Conservation (phyloP, 2,797 vertebrate genomes). For the Xiphorhynchus erythropygius region DNA sequence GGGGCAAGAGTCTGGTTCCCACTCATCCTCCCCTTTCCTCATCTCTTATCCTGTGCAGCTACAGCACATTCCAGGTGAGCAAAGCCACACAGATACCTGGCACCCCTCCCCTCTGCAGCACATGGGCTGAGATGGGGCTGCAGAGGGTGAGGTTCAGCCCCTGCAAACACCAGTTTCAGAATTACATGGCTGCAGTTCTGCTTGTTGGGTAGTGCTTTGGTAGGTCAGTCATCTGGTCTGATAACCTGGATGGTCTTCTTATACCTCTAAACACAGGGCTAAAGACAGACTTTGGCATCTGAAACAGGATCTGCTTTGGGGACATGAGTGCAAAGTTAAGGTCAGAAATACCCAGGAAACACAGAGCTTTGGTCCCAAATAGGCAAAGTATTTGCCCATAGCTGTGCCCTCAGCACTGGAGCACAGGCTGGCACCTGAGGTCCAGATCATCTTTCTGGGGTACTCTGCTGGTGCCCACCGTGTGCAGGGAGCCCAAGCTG, state of each 20-base stretch:
- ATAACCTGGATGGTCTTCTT: neutral
- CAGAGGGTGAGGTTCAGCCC: neutral
- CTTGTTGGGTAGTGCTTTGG: neutral
- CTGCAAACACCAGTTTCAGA: neutral
- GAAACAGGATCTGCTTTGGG: neutral
- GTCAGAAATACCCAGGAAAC: neutral
- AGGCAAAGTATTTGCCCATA: neutral
- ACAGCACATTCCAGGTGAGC: neutral
- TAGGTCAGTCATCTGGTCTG: neutral
- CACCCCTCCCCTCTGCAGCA: neutral
- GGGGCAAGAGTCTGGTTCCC: neutral
- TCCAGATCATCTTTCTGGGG: neutral
- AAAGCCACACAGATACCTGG: neutral
- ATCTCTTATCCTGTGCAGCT: neutral
- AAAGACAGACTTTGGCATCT: neutral
- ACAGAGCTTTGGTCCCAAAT: neutral
- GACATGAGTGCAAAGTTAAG: neutral
- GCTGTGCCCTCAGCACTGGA: neutral
- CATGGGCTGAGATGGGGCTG: neutral
- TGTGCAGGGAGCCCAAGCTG: neutral
- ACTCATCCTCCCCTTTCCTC: neutral
- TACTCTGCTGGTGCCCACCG: neutral
- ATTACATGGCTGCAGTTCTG: neutral
- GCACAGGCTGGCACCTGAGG: rapidly evolving
- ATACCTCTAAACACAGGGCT: neutral